phyloP scores from a whole-genome alignment of 2,888 invertebrate genomes.

The Mystacides longicornis region DNA sequence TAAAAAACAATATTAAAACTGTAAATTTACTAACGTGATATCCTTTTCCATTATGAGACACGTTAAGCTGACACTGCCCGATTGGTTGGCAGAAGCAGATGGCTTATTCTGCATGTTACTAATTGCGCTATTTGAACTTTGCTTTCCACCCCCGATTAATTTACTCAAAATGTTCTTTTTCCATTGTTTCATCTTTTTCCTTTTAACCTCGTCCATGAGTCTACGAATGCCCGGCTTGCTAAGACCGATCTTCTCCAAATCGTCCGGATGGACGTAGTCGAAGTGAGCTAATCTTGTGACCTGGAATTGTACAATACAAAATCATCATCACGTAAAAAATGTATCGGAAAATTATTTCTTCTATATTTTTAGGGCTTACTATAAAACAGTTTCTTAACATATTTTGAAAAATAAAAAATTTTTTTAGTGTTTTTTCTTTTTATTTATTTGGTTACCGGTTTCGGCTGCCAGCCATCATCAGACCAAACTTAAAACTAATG shows the following conservation, averaged over 20 bases:
- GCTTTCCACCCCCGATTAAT: constrained; percentile 58
- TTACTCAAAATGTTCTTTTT: constrained; percentile 76
- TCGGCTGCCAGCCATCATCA: too few relatives aligned
- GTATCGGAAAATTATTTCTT: too few relatives aligned
- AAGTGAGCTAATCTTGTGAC: constrained; percentile 91
- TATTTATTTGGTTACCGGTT: too few relatives aligned
- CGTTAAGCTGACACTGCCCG: constrained; percentile 45
- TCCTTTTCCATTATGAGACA: constrained; percentile 82
- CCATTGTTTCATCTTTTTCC: constrained; percentile 74
- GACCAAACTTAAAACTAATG: too few relatives aligned
- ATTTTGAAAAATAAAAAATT: too few relatives aligned
- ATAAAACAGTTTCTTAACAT: too few relatives aligned
- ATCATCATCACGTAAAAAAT: too few relatives aligned
- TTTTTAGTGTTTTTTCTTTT: too few relatives aligned
- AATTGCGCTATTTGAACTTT: constrained; percentile 35
- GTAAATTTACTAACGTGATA: constrained; percentile 59
- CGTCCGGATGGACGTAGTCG: constrained; percentile 92
- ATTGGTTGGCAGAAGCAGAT: constrained; percentile 15
- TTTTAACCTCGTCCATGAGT: constrained; percentile 85
- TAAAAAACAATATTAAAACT: too few relatives aligned
- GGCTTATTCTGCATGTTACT: constrained; percentile 29
- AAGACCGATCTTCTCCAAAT: constrained; percentile 89
- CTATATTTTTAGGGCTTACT: too few relatives aligned
- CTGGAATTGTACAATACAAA: too few relatives aligned
- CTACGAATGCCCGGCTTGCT: constrained; percentile 89